These are phyloP conservation scores for Sinhomidia bicolor DNA, from an alignment of 2,888 invertebrate species.

Conservation along the genomic window DNA sequence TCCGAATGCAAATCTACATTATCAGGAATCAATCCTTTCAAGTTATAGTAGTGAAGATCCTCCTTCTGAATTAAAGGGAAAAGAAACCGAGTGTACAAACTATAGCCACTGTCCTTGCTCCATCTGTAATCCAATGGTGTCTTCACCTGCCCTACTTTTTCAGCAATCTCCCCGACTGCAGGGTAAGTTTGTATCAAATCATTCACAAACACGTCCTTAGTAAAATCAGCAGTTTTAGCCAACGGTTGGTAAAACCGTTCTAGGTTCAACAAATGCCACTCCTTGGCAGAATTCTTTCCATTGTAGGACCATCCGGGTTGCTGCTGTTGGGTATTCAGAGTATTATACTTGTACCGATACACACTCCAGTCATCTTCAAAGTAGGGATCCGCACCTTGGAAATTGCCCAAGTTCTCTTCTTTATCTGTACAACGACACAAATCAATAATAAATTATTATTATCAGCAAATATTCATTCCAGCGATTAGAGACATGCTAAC, in stretches of 20 bases:
- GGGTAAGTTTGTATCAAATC: conserved; percentile 32
- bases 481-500: not conserved
- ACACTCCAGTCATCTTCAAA: not conserved
- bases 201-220: not conserved
- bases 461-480: not conserved
- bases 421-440: not conserved
- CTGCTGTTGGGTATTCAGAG: not conserved
- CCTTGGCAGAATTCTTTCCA: not conserved
- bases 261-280: conserved; percentile 2
- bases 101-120: conserved; percentile 4
- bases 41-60: conserved; percentile 13
- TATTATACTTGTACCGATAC: not conserved
- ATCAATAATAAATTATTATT: not conserved
- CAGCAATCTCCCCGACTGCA: not conserved
- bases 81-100: not conserved
- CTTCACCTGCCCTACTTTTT: not conserved
- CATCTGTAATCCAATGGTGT: conserved; percentile 21
- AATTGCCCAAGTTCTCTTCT: not conserved
- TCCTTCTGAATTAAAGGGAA: not conserved
- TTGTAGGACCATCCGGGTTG: conserved; percentile 24
- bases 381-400: conserved; percentile 8
- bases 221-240: not conserved
- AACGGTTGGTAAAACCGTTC: not conserved
- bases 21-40: not conserved
- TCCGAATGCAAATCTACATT: not conserved